These are phyloP conservation scores for Bombus waltoni DNA, from an alignment of 1,140 invertebrate species.

Conservation along the genomic window DNA sequence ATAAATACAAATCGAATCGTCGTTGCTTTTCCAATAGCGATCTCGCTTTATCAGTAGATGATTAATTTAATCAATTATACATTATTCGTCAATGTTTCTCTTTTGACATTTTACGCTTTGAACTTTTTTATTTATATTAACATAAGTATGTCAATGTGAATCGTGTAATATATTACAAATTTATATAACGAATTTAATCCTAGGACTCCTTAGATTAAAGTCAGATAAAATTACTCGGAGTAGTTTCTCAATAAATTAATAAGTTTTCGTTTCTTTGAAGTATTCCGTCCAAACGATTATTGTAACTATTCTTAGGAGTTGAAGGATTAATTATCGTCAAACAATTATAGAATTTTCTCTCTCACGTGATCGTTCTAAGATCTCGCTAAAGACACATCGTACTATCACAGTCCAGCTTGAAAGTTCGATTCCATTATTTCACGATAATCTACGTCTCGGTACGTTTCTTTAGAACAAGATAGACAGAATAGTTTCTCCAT, in stretches of 20 bases:
- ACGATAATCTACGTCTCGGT: background rate
- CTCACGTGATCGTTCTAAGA: conserved; percentile 2
- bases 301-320: conserved; percentile 5
- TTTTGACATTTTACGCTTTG: background rate
- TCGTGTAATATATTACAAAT: conserved; percentile 33
- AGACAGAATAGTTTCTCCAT: conserved; percentile 36
- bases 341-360: conserved; percentile 22
- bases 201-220: background rate
- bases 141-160: background rate
- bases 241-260: background rate
- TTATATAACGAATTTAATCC: conserved; percentile 25
- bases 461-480: background rate
- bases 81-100: background rate
- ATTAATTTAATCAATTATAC: conserved; percentile 9
- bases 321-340: conserved; percentile 17
- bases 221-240: background rate
- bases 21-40: background rate
- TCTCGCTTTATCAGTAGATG: background rate
- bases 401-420: conserved; percentile 47
- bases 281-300: background rate
- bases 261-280: background rate
- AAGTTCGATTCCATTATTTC: conserved; percentile 19
- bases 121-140: conserved; percentile 6
- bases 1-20: conserved; percentile 12
- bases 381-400: conserved; percentile 33